Conservation (phyloP, 2,797 vertebrate species). For the Antrozous pallidus region DNA sequence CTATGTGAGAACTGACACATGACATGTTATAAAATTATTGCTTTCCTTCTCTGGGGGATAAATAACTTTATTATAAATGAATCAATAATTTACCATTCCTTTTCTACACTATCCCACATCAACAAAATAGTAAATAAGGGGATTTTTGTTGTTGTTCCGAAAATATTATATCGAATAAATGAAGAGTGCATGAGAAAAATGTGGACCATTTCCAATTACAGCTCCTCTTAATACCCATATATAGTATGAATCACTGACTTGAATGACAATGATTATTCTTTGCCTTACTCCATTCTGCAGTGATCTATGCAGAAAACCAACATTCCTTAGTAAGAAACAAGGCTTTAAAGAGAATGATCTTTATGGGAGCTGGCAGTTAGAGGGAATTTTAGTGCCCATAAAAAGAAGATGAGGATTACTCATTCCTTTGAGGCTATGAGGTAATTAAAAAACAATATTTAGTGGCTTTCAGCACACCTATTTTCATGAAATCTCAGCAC, state of each 20-base stretch:
- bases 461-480: slow-evolving; percentile 70
- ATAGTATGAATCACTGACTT: slow-evolving; percentile 14
- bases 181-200: neutral
- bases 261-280: slow-evolving; percentile 32
- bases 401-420: slow-evolving; percentile 73
- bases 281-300: slow-evolving; percentile 27
- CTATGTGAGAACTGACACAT: neutral
- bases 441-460: slow-evolving; percentile 77
- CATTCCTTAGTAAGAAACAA: slow-evolving; percentile 62
- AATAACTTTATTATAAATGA: slow-evolving; percentile 41
- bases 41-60: slow-evolving; percentile 20
- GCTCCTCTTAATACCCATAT: slow-evolving; percentile 16
- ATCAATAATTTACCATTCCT: neutral
- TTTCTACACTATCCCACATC: neutral
- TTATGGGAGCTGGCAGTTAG: slow-evolving; percentile 65
- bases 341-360: slow-evolving; percentile 68
- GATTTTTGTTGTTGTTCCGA: neutral
- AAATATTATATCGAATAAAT: neutral
- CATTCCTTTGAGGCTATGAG: slow-evolving; percentile 61
- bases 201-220: slow-evolving; percentile 16
- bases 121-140: neutral
- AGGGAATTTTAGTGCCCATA: slow-evolving; percentile 74
- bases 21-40: neutral
- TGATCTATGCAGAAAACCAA: slow-evolving; percentile 60
- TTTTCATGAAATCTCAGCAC: slow-evolving; percentile 57